Conservation (phyloP, 2,888 invertebrate species). For the Athrips mouffetella region DNA sequence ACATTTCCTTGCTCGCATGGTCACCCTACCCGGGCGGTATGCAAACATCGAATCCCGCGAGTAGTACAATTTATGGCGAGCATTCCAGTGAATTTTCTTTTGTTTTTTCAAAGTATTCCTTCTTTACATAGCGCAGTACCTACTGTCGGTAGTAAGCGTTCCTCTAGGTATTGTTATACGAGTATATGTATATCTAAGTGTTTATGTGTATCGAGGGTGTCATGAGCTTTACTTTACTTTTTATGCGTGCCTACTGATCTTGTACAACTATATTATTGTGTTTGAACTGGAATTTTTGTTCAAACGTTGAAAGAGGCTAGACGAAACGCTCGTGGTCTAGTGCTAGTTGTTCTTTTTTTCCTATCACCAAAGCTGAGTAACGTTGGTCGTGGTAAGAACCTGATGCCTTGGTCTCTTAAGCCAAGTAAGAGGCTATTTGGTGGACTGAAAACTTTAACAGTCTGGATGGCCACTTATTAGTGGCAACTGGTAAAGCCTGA, state of each 20-base stretch:
- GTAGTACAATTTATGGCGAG: constrained; percentile 71
- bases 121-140: constrained; percentile 33
- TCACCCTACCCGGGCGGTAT: constrained; percentile 56
- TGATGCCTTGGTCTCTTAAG: too few species aligned
- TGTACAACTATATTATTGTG: background rate
- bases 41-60: constrained; percentile 69
- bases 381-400: too few species aligned
- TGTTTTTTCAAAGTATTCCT: constrained; percentile 64
- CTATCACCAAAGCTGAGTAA: too few species aligned
- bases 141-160: constrained; percentile 9
- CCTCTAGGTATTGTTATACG: background rate
- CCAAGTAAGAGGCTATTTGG: too few species aligned
- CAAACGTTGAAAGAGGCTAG: too few species aligned
- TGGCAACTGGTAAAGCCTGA: too few species aligned
- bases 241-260: background rate
- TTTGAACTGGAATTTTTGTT: too few species aligned
- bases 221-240: background rate
- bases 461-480: too few species aligned
- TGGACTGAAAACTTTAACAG: too few species aligned
- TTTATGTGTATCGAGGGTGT: constrained; percentile 1
- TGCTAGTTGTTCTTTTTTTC: too few species aligned
- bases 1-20: constrained; percentile 10
- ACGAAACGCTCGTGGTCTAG: too few species aligned
- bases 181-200: background rate
- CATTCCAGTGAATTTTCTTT: constrained; percentile 71